Percentiles rank a stretch among this genome's conserved stretches.
Evolutionary conservation across 2,113 vertebrate genomes (phyloP).

Genomic region (Lathamus discolor): DNA sequence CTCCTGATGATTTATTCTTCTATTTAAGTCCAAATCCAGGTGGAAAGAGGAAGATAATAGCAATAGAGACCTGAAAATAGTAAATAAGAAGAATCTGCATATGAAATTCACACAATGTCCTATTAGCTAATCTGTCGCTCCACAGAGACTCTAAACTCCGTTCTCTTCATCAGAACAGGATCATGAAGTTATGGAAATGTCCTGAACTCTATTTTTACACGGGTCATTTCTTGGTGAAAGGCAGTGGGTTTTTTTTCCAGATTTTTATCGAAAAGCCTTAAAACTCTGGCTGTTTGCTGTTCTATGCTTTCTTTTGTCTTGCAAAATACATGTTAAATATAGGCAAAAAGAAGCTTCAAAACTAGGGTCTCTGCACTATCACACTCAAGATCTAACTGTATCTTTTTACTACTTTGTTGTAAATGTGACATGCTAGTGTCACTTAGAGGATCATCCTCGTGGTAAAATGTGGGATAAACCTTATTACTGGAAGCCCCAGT

Average conservation of each 20-base stretch:
- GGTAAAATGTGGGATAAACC: background rate
- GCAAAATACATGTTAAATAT: background rate
- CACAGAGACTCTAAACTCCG: background rate
- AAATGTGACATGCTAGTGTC: background rate
- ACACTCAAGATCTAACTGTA: background rate
- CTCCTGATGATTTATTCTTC: conserved; percentile 10
- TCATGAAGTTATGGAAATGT: background rate
- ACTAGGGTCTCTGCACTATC: background rate
- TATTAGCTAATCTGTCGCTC: background rate
- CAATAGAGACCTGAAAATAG: background rate
- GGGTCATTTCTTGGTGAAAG: background rate
- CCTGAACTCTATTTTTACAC: background rate
- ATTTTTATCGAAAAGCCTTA: background rate
- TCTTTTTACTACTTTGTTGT: background rate
- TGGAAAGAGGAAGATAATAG: background rate
- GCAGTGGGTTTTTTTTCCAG: background rate
- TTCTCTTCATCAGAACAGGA: background rate
- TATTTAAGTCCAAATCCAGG: background rate
- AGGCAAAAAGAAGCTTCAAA: background rate
- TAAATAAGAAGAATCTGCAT: background rate
- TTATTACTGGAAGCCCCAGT: background rate
- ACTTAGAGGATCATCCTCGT: background rate
- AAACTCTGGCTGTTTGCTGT: background rate
- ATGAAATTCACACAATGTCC: background rate
- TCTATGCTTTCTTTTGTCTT: background rate